Evolutionary conservation across 2,113 vertebrate species (phyloP), one percentile per base, ranked within the genome.

Genomic region (Oncorhynchus keta): DNA sequence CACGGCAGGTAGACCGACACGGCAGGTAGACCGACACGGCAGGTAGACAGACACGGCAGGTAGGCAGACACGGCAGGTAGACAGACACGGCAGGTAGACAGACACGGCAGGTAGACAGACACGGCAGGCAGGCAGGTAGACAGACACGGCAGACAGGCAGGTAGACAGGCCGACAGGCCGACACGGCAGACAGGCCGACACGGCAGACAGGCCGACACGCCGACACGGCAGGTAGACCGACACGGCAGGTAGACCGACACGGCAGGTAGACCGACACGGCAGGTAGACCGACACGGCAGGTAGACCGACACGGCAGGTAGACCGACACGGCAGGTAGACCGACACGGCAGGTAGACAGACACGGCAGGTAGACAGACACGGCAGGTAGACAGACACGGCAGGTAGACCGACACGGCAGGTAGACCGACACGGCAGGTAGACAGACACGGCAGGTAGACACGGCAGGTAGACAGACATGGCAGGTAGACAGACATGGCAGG

Each of bases 371-470:
- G 26, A n/a, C n/a, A n/a, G n/a, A n/a, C n/a, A n/a, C n/a, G n/a
- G 61, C 75, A 64, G 66, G 76, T 74, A 73, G 72, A 68, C 24
- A 24, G 24, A 24, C 24, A 24, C 24, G 24, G 24, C 24, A 26
- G 62, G 55, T 3, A 30, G 26, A n/a, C n/a, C n/a, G n/a, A n/a
- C n/a, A n/a, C n/a, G n/a, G 3, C 26, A 64, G 30, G 8, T 14
- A 24, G 24, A 24, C 24, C 48, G 30, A 24, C 24, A 24, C 24
- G 24, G 48, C 30, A 59, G 16, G 39, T 3, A 24, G 24, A 24
- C 24, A 45, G 18, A 18, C 30, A 28, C 26, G 28, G 61, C 75
- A n/a, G n/a, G 76, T 74, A 73, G 72, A 68, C 24, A 24, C 24
- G 24, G 24, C 24, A 26, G 62, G 55, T 3, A 30, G 30, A 30